Conservation (phyloP, 2,888 invertebrate species). For the Trachelus troglodyta region DNA sequence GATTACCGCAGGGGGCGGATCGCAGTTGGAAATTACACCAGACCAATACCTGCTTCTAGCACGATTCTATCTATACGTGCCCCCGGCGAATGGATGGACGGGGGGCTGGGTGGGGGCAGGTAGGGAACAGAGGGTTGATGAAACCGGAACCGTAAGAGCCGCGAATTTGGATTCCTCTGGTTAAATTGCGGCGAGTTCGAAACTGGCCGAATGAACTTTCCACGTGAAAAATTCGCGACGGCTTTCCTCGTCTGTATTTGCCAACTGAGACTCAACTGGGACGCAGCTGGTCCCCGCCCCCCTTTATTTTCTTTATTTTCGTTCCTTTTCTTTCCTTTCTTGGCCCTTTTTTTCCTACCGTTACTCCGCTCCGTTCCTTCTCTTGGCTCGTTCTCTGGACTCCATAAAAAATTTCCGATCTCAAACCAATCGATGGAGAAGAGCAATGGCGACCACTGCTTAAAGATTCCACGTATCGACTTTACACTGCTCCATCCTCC, state of each 20-base stretch:
- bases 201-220: not conserved
- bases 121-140: constrained; percentile 10
- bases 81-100: not conserved
- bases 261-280: not conserved
- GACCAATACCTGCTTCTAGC: constrained; percentile 18
- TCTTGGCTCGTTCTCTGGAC: not conserved
- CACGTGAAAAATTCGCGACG: not conserved
- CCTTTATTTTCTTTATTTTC: not conserved
- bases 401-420: not conserved
- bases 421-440: not conserved
- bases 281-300: not conserved
- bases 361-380: too few species aligned
- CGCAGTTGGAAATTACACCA: constrained; percentile 27
- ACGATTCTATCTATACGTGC: constrained; percentile 9
- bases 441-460: not conserved
- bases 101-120: not conserved
- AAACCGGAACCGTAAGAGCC: constrained; percentile 11
- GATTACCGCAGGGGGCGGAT: constrained; percentile 20
- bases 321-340: not conserved
- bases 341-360: not conserved
- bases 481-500: not conserved
- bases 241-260: not conserved
- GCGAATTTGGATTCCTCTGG: not conserved
- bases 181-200: not conserved
- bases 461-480: not conserved